Conservation (phyloP, 2,113 vertebrate genomes). For the Clarias magur region DNA sequence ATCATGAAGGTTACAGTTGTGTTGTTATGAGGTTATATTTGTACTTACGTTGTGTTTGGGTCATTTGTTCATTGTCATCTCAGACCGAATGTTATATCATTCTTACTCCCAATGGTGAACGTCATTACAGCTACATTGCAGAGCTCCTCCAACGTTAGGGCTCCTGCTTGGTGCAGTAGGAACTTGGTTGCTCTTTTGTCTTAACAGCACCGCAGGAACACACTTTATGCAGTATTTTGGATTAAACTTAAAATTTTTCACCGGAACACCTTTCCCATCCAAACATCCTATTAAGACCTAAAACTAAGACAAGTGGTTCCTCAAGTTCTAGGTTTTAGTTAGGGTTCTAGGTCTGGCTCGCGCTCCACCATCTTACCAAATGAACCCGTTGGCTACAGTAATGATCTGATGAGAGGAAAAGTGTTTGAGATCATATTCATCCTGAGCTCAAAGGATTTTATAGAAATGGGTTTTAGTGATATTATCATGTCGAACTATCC, state of each 20-base stretch:
- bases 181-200: too few relatives aligned
- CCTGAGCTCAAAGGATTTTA: not conserved
- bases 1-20: too few relatives aligned
- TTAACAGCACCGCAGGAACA: not conserved
- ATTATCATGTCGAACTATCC: not conserved
- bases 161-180: too few relatives aligned
- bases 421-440: not conserved
- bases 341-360: not conserved
- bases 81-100: too few relatives aligned
- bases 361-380: not conserved
- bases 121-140: too few relatives aligned
- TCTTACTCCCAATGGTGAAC: too few relatives aligned
- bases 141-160: too few relatives aligned
- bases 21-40: too few relatives aligned
- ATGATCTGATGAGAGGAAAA: not conserved
- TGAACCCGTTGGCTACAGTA: not conserved
- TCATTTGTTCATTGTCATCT: too few relatives aligned
- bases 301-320: not conserved
- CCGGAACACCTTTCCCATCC: not conserved
- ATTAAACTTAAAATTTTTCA: not conserved
- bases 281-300: not conserved
- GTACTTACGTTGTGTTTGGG: too few relatives aligned
- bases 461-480: too few relatives aligned
- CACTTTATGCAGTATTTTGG: not conserved
- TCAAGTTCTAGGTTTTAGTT: not conserved